These are phyloP conservation scores for Acipenser oxyrinchus DNA, from an alignment of 2,797 vertebrate species.

Conservation along the genomic window DNA sequence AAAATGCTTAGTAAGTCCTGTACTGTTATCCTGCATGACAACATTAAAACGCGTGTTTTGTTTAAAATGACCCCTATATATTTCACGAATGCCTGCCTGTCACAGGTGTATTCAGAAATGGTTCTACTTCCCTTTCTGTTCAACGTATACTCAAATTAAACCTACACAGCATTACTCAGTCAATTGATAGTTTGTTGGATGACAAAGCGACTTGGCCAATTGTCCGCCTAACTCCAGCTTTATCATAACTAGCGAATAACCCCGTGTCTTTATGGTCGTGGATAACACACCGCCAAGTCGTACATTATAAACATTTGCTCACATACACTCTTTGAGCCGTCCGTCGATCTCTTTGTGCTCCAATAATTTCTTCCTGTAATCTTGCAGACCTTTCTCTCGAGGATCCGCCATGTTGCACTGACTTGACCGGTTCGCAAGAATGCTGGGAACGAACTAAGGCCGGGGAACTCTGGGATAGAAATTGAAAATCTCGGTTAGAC, in stretches of 20 bases:
- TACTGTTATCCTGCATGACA: too few species aligned
- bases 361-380: constrained; percentile 90
- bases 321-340: constrained; percentile 84
- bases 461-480: constrained; percentile 12
- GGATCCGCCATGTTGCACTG: constrained; percentile 82
- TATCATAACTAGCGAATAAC: constrained; percentile 14
- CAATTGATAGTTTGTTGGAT: constrained; percentile 42
- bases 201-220: constrained; percentile 72
- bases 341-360: constrained; percentile 97
- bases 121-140: too few species aligned
- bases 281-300: too few species aligned
- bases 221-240: not conserved
- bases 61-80: too few species aligned
- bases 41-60: too few species aligned
- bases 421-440: constrained; percentile 46
- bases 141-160: too few species aligned
- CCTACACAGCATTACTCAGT: not conserved
- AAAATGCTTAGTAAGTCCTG: too few species aligned
- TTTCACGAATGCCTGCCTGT: too few species aligned
- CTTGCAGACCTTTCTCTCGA: constrained; percentile 86
- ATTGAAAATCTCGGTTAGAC: too few species aligned
- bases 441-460: constrained; percentile 49
- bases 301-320: not conserved
- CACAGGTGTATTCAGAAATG: too few species aligned
- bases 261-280: not conserved